Base-by-base conservation (phyloP, 2,113 vertebrate genomes). In the Stomatorhinus ivindoensis region DNA sequence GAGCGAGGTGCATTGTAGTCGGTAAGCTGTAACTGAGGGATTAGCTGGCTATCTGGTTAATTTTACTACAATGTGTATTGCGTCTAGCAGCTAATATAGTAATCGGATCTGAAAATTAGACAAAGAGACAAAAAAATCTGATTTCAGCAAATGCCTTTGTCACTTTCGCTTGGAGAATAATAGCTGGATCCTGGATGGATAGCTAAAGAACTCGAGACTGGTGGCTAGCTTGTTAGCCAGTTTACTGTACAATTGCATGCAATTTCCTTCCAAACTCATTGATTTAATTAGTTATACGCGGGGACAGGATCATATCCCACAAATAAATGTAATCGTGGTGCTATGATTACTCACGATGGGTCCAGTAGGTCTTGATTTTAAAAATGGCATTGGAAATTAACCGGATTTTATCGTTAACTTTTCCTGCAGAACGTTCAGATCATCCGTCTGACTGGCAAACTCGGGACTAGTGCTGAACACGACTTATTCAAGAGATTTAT, bases 1-100 rank as follows among this genome's bases (percentile, higher is more conserved):
- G 96, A 89, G 95, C 95, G 13, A 92, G 92, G 35, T 96, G 96
- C 91, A 91, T 96, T 89, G 89, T 96, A 31, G 90, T 95, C 42
- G 96, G 96, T 96, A 93, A 91, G 94, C 55, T 10, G 3, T 13
- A 13, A 27, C 61, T 58, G 53, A 13, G 61, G 61, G 10, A 65
- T 65, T 27, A 27, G 61, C 61, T 27, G 8, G n/a, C 61, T 65
- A 27, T 24, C 58, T 65, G 7, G 58, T n/a, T n/a, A 27, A 27
- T 65, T n/a, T 65, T n/a, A 27, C 8, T 11, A 27, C 61, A 27
- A 65, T 27, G n/a, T 65, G 9, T 65, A n/a, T 65, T 65, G n/a
- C n/a, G 61, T n/a, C 61, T 65, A 27, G 61, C 9, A 65, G 27
- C 27, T 69, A 31, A 69, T 69, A 27, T 27, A 27, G n/a, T 27